These are phyloP conservation scores for Dryoscopus gambensis DNA, from an alignment of 2,113 vertebrate species.

Conservation along the genomic window DNA sequence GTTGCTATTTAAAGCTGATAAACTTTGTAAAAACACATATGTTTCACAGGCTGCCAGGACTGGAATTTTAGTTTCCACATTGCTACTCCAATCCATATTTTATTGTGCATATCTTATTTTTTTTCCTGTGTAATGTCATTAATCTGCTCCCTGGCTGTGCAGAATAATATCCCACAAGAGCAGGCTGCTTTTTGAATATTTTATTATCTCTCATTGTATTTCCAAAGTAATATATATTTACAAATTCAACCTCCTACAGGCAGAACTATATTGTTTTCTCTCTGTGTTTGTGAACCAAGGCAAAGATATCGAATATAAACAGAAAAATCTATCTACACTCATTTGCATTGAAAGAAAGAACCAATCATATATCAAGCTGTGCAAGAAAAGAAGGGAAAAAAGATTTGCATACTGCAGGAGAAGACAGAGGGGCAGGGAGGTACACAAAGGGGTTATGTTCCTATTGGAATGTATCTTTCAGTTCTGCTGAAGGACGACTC, in stretches of 20 bases:
- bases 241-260: constrained; percentile 75
- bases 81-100: constrained; percentile 68
- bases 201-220: constrained; percentile 75
- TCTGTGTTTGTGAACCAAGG: constrained; percentile 41
- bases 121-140: constrained; percentile 68
- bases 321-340: constrained; percentile 53
- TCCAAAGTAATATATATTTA: constrained; percentile 79
- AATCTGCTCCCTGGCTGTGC: constrained; percentile 79
- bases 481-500: background rate
- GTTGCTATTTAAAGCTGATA: background rate
- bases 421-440: background rate
- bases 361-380: constrained; percentile 74
- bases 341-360: constrained; percentile 66
- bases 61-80: constrained; percentile 25
- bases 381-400: background rate
- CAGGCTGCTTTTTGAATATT: constrained; percentile 77
- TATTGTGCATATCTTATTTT: constrained; percentile 63
- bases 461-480: background rate
- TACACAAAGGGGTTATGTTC: background rate
- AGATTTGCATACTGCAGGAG: constrained; percentile 61
- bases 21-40: background rate
- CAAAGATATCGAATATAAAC: constrained; percentile 47
- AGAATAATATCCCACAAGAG: constrained; percentile 73
- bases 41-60: constrained; percentile 4
- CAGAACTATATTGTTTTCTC: constrained; percentile 71